These are phyloP conservation scores for Chamaea fasciata DNA, from an alignment of 2,113 vertebrate species.

Conservation along the genomic window DNA sequence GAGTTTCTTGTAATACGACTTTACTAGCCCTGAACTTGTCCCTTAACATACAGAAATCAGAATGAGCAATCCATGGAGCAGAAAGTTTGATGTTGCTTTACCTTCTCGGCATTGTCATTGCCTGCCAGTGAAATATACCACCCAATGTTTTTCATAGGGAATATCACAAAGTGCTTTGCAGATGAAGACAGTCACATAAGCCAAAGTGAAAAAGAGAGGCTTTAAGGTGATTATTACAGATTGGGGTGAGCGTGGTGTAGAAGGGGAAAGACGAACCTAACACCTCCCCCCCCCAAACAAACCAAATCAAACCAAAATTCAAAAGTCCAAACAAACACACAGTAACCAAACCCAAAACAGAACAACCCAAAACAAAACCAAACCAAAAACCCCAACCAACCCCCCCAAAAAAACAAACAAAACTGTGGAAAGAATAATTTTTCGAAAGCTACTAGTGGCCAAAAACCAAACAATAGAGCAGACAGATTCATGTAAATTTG, in stretches of 20 bases:
- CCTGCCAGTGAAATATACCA: not conserved
- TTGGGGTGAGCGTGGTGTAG: accelerated
- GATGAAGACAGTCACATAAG: not conserved
- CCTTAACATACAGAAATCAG: not conserved
- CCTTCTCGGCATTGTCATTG: not conserved
- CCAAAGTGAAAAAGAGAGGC: not conserved
- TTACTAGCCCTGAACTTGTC: not conserved
- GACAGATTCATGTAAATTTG: not conserved
- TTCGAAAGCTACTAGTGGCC: not conserved
- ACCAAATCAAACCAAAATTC: not conserved
- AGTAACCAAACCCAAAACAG: not conserved
- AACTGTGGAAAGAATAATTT: not conserved
- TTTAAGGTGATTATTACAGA: not conserved
- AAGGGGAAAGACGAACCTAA: too few relatives aligned
- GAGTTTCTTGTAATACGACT: not conserved
- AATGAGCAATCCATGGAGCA: not conserved
- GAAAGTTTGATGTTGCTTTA: not conserved
- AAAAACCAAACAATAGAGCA: not conserved
- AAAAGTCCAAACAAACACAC: not conserved
- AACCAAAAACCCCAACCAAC: not conserved
- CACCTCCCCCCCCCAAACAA: not conserved
- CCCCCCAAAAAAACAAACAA: not conserved
- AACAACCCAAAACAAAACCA: too few relatives aligned
- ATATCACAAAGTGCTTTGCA: not conserved
- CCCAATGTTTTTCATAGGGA: not conserved